These are phyloP conservation scores for Tetragonula carbonaria DNA, from an alignment of 2,888 invertebrate genomes.

Conservation along the genomic window DNA sequence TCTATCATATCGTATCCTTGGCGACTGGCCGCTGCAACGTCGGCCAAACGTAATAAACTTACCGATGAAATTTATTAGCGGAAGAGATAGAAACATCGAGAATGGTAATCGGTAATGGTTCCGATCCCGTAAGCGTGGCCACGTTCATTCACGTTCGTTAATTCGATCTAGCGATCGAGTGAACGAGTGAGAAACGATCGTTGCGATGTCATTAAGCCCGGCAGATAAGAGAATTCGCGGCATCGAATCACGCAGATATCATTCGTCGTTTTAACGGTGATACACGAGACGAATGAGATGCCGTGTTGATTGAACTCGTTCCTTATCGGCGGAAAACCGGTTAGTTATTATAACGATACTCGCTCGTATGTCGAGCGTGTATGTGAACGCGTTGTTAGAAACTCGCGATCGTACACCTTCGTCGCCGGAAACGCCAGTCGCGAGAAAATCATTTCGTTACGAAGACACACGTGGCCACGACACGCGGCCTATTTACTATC, in stretches of 20 bases:
- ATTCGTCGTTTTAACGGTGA: conserved; percentile 30
- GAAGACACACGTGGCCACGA: too few species aligned
- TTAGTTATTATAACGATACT: conserved; percentile 28
- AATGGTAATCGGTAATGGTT: not conserved
- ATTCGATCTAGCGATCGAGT: not conserved
- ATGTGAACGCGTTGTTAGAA: conserved; percentile 11
- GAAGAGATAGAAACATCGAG: not conserved
- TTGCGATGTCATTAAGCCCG: conserved; percentile 1
- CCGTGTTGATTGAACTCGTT: conserved; percentile 39
- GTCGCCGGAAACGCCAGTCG: not conserved
- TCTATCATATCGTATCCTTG: not conserved
- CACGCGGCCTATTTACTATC: not conserved
- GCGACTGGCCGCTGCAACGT: not conserved
- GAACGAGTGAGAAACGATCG: not conserved
- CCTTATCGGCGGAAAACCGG: conserved; percentile 38
- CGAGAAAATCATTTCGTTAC: not conserved
- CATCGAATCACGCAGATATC: conserved; percentile 7
- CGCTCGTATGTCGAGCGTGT: not conserved
- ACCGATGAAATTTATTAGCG: not conserved
- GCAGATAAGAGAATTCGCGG: conserved; percentile 3
- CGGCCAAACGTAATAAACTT: not conserved
- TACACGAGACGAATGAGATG: conserved; percentile 18
- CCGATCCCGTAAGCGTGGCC: not conserved
- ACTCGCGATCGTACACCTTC: not conserved
- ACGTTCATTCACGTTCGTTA: conserved; percentile 15